Percentiles rank a stretch among this genome's conserved stretches.
Conservation (phyloP, 1,140 invertebrate species). For the Nomia melanderi region DNA sequence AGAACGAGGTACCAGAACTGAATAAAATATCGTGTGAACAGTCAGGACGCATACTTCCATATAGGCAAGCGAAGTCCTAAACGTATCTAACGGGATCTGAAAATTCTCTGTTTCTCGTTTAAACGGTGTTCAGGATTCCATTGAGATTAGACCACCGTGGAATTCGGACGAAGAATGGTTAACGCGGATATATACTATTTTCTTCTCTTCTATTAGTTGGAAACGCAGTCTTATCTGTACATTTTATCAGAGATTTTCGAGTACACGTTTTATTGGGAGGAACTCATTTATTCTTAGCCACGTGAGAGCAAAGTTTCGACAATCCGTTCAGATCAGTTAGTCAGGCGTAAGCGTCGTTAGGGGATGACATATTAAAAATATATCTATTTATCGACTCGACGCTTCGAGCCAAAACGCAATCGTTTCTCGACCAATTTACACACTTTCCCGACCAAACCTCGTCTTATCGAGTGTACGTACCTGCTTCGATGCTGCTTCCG, state of each 20-base stretch:
- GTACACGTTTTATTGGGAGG: constrained; percentile 1
- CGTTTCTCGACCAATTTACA: constrained; percentile 70
- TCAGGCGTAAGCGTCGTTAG: constrained; percentile 20
- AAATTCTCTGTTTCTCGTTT: background rate
- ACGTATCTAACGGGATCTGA: background rate
- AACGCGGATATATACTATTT: background rate
- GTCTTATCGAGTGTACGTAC: constrained; percentile 48
- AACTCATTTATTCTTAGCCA: constrained; percentile 45
- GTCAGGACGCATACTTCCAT: background rate
- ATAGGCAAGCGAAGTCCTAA: too few species aligned
- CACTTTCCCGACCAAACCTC: constrained; percentile 53
- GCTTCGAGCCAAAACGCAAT: constrained; percentile 59
- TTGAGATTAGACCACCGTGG: background rate
- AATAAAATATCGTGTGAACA: too few species aligned
- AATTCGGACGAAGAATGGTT: background rate
- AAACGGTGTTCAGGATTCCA: background rate
- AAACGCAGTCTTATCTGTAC: background rate
- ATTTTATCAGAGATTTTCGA: background rate
- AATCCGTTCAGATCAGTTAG: constrained; percentile 57
- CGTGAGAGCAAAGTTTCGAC: constrained; percentile 24
- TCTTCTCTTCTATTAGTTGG: constrained; percentile 50
- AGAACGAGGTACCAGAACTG: background rate
- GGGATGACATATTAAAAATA: background rate
- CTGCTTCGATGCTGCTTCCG: constrained; percentile 58
- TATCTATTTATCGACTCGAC: constrained; percentile 39